Conservation (phyloP, 2,113 vertebrate species). For the Cinclus cinclus region DNA sequence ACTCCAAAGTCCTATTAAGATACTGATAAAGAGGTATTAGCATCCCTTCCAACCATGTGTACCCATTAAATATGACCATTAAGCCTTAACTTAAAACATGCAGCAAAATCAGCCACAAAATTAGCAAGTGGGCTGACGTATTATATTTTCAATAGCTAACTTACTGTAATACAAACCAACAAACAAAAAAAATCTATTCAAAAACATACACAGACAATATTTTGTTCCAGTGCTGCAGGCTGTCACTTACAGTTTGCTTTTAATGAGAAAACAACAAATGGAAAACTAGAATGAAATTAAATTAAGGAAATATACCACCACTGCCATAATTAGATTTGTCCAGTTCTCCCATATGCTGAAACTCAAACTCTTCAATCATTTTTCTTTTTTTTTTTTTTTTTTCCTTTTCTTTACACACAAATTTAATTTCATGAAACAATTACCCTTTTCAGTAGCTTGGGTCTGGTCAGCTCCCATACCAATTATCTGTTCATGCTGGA, state of each 20-base stretch:
- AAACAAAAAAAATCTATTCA: background rate
- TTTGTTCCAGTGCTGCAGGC: background rate
- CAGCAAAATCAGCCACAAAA: background rate
- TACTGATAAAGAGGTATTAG: background rate
- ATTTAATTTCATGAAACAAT: conserved; percentile 35
- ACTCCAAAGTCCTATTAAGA: background rate
- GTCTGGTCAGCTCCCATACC: background rate
- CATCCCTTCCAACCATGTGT: background rate
- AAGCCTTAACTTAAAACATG: background rate
- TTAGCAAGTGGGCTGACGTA: background rate
- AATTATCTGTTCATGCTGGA: background rate
- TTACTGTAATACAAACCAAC: background rate
- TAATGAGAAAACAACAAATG: background rate
- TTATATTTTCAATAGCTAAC: background rate
- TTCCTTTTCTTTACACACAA: background rate
- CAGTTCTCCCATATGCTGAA: background rate
- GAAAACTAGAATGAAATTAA: conserved; percentile 3
- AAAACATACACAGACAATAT: background rate
- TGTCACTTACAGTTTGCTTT: background rate
- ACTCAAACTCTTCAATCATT: background rate
- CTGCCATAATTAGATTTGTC: conserved; percentile 24
- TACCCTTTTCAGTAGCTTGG: background rate
- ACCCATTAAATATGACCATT: background rate
- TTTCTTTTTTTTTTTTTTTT: background rate
- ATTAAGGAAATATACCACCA: background rate